Percentiles rank a stretch among this genome's conserved stretches.
These are phyloP conservation scores for Meliscaeva auricollis DNA, from an alignment of 2,888 invertebrate species.

Conservation along the genomic window DNA sequence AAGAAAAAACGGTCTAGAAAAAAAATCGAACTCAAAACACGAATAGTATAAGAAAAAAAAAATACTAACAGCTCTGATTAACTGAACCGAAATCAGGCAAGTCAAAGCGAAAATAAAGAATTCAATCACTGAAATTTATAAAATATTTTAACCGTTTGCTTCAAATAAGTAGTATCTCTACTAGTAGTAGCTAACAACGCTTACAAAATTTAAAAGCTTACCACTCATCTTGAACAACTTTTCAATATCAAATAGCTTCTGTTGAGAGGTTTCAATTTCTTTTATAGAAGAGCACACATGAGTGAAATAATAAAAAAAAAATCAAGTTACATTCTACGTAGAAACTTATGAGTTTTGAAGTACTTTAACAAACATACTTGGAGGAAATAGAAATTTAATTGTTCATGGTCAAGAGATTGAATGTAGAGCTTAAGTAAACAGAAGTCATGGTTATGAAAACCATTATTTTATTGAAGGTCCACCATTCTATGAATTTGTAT, in stretches of 20 bases:
- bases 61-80: slow-evolving; percentile 30
- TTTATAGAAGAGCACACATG: slow-evolving; percentile 17
- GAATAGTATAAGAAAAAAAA: background rate
- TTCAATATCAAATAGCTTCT: slow-evolving; percentile 7
- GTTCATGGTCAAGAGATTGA: slow-evolving; percentile 6
- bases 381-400: slow-evolving; percentile 20
- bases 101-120: background rate
- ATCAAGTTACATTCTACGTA: background rate
- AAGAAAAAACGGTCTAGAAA: background rate
- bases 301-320: background rate
- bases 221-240: slow-evolving; percentile 41
- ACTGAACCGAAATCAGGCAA: slow-evolving; percentile 18
- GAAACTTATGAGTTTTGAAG: background rate
- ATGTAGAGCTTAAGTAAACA: background rate
- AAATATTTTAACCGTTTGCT: background rate
- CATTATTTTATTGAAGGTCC: too few relatives aligned
- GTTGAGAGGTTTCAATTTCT: background rate
- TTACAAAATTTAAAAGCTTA: slow-evolving; percentile 1
- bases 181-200: background rate
- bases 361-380: slow-evolving; percentile 12
- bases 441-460: too few relatives aligned
- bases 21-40: background rate
- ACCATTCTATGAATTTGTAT: too few relatives aligned
- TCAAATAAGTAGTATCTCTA: too few relatives aligned
- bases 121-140: slow-evolving; percentile 8